A percentile compares a stretch with the other conserved stretches of the same genome.
Conservation (phyloP, 1,140 invertebrate species). For the Pachypeltis micranthus region DNA sequence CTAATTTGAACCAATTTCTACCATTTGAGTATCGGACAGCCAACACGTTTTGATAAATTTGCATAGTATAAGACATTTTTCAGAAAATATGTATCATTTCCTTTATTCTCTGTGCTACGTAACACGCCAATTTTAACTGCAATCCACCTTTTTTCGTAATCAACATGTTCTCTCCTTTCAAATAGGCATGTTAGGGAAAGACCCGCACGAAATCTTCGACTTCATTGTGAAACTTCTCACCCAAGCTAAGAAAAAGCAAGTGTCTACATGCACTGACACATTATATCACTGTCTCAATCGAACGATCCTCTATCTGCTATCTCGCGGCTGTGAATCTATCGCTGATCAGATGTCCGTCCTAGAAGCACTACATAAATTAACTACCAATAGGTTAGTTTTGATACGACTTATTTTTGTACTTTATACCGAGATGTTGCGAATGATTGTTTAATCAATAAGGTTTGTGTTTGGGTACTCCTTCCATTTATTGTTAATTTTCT, state of each 20-base stretch:
- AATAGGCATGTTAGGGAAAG: conserved; percentile 59
- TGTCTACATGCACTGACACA: conserved; percentile 61
- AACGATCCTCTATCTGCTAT: conserved; percentile 84
- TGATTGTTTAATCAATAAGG: no score
- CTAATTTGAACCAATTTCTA: no score
- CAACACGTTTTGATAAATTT: no score
- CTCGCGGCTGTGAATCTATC: conserved; percentile 75
- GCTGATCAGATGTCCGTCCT: conserved; percentile 84
- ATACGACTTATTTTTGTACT: no score
- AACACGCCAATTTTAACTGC: no score
- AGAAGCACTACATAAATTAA: conserved; percentile 86
- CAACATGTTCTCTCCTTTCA: conserved; percentile 23
- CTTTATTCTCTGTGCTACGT: no score
- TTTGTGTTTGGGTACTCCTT: no score
- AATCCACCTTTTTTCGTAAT: no score
- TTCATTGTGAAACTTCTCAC: conserved; percentile 86
- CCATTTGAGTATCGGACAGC: no score
- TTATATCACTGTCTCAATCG: conserved; percentile 90
- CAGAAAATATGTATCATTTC: no score
- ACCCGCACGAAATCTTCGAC: conserved; percentile 90
- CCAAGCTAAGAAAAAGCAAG: conserved; percentile 69
- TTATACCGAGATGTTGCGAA: no score
- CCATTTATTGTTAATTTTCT: not conserved
- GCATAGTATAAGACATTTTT: no score
- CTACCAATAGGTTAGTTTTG: conserved; percentile 54